phyloP scores from a whole-genome alignment of 2,888 invertebrate genomes.

The Ferdinandea cuprea region DNA sequence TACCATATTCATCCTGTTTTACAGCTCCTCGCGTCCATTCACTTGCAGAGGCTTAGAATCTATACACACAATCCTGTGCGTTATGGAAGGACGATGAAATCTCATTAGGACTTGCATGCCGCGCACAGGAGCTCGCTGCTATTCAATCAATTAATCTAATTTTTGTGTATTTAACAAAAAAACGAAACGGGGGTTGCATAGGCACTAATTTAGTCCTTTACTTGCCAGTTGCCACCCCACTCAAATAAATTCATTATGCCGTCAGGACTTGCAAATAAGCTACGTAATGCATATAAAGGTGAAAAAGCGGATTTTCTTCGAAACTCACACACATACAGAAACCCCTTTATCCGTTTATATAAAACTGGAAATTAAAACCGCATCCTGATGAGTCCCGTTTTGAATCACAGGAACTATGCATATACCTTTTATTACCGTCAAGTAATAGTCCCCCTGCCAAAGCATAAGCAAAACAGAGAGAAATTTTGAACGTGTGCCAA shows the following conservation, averaged over 20 bases:
- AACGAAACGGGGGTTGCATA: slow-evolving; percentile 45
- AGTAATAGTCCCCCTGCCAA: slow-evolving; percentile 37
- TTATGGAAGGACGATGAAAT: slow-evolving; percentile 56
- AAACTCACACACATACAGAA: slow-evolving; percentile 20
- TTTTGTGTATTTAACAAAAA: slow-evolving; percentile 61
- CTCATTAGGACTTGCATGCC: slow-evolving; percentile 56
- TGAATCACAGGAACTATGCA: slow-evolving; percentile 56
- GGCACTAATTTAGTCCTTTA: slow-evolving; percentile 55
- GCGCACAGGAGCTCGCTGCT: slow-evolving; percentile 43
- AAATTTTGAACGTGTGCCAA: slow-evolving; percentile 75
- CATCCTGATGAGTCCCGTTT: slow-evolving; percentile 58
- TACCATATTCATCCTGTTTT: slow-evolving; percentile 71
- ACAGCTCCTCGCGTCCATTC: slow-evolving; percentile 67
- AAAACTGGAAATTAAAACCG: slow-evolving; percentile 58
- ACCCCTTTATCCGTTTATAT: slow-evolving; percentile 13
- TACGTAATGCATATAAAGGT: slow-evolving; percentile 61
- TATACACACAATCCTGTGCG: slow-evolving; percentile 40
- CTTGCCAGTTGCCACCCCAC: slow-evolving; percentile 65
- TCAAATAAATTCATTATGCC: slow-evolving; percentile 41
- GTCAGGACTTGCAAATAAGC: slow-evolving; percentile 38
- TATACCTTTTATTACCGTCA: slow-evolving; percentile 52
- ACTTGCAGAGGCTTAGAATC: slow-evolving; percentile 29
- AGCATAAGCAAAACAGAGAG: slow-evolving; percentile 8
- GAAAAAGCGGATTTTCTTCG: slow-evolving; percentile 41
- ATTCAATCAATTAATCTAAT: slow-evolving; percentile 74